Base-by-base conservation (phyloP, 2,888 invertebrate species). In the Troglohyphantes excavatus region DNA sequence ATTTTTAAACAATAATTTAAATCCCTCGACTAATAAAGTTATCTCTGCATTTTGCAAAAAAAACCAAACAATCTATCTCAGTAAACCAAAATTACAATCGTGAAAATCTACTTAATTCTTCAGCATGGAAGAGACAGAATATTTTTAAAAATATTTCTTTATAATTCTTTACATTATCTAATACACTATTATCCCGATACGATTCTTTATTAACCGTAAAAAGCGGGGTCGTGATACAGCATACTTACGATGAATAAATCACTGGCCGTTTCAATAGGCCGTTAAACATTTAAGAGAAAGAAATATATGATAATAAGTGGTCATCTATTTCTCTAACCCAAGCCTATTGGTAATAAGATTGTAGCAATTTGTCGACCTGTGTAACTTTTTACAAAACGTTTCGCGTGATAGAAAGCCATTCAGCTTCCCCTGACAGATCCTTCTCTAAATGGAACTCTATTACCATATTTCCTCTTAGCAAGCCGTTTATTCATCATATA, bases 311-410 rank as follows among this genome's bases (percentile, higher is more conserved):
- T 53, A n/a, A 53, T 53, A 53, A 53, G n/a, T 53, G 53, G n/a
- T 13, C 53, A n/a, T 17, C n/a, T n/a, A 53, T 53, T 53, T 53
- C 17, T 53, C 17, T 53, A 53, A 53, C 53, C 13, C 17, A 53
- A 53, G 53, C 53, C 53, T 53, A 53, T 53, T 53, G 53, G 53
- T 53, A 53, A 53, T 53, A 53, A 53, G 53, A 53, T 53, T 53
- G 53, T 53, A 53, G 53, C 53, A 53, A 53, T 53, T 53, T 53
- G 53, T 53, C 53, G 53, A 53, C 53, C 53, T 53, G 17, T 53
- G 53, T 53, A 53, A n/a, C 53, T 53, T 53, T n/a, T 13, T n/a
- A 53, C 9, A 53, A 53, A 53, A n/a, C n/a, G 53, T 13, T 53
- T 53, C n/a, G 53, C 53, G 53, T 53, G 53, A 53, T 53, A 53